Evolutionary conservation across 2,888 invertebrate genomes (phyloP).

Genomic region (Nymphalis c-album): DNA sequence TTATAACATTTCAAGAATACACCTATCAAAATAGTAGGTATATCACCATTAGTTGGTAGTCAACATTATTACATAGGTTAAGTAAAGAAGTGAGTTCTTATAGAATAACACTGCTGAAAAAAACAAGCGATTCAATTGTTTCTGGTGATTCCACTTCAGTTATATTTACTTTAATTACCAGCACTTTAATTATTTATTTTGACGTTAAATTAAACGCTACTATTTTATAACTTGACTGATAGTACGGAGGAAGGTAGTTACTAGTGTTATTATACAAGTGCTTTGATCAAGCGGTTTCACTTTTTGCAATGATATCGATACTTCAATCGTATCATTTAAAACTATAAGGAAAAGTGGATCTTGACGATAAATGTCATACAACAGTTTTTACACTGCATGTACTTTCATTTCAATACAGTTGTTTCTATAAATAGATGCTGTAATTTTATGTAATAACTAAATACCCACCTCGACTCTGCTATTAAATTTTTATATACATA

Average conservation of each 20-base stretch:
- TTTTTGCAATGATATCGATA: not conserved
- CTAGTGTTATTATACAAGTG: not conserved
- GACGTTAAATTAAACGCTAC: not conserved
- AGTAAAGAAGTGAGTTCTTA: too few species aligned
- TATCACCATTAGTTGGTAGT: too few species aligned
- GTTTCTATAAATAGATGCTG: too few species aligned
- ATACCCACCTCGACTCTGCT: too few species aligned
- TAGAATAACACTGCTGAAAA: too few species aligned
- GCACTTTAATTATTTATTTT: not conserved
- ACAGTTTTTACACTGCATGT: not conserved
- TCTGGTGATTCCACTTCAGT: too few species aligned
- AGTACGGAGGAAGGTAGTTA: not conserved
- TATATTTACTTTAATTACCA: not conserved
- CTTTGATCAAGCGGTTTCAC: slow-evolving; percentile 1
- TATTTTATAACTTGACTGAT: not conserved
- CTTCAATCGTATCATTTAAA: not conserved
- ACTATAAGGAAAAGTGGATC: not conserved
- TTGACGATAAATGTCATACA: not conserved
- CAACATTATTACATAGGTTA: too few species aligned
- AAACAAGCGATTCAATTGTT: too few species aligned
- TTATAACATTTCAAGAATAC: too few species aligned
- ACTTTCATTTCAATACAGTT: not conserved
- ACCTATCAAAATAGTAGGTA: too few species aligned
- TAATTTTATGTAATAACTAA: too few species aligned
- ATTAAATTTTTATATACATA: too few species aligned